Base-by-base conservation (phyloP, 2,113 vertebrate species). In the Zosterops japonicus region DNA sequence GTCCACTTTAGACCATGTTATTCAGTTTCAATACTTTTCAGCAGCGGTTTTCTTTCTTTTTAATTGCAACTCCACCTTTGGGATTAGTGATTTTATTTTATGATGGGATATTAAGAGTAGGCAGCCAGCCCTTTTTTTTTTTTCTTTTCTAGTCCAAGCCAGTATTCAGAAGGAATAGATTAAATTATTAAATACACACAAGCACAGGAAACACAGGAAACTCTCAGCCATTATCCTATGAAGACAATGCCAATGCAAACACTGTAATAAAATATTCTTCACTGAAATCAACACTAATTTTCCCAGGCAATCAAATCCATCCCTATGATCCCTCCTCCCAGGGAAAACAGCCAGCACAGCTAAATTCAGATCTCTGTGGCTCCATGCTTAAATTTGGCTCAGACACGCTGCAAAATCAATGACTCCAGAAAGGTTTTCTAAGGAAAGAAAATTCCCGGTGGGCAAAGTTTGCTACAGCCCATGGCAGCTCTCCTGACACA, bases 231-330 rank as follows among this genome's bases (percentile, higher is more conserved):
- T 94, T 94, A 94, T 55, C 79, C 90, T 14, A 59, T 27, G 64
- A 91, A 94, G 68, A 85, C 93, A 94, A 97, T 77, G 90, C 92
- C 92, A 95, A 67, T 47, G 92, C 91, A 96, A 95, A 96, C 93
- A 95, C 78, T 88, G 56, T 94, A 95, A 96, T 96, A 92, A 97
- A 97, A 93, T 93, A 95, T 94, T 94, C 94, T 97, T 92, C 94
- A 94, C 82, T 92, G 87, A 93, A 96, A 96, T 96, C 94, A 96
- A 95, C 92, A 93, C 95, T 94, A 77, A 95, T 96, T 97, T 97
- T 96, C 93, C 1, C 1, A 96, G 69, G 94, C 94, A 96, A 95
- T 95, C 93, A 93, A 95, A 95, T 42, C 84, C 90, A 96, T 95
- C 28, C 85, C 88, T 8, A 14, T n/a, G 82, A 96, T 94, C 93